Evolutionary conservation across 2,888 invertebrate genomes (phyloP).

Genomic region (Rhagonycha fulva): DNA sequence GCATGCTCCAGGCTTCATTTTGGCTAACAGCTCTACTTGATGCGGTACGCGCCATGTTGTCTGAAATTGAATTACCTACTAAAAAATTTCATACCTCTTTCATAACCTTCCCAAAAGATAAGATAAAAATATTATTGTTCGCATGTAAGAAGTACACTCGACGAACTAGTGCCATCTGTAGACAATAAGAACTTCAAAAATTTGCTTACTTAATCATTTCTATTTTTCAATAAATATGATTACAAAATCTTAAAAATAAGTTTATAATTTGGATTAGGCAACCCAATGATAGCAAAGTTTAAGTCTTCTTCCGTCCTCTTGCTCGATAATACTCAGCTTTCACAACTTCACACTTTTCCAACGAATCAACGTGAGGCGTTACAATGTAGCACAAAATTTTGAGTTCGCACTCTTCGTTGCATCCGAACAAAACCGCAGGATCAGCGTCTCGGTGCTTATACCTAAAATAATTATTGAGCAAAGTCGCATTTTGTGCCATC

Average conservation of each 20-base stretch:
- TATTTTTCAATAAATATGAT: too few species aligned
- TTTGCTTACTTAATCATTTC: too few species aligned
- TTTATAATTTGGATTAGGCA: too few species aligned
- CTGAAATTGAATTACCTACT: neutral
- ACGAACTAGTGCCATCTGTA: too few species aligned
- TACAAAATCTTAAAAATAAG: too few species aligned
- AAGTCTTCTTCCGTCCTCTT: neutral
- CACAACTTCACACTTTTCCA: neutral
- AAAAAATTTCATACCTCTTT: neutral
- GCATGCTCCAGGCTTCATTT: neutral
- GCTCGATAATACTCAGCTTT: neutral
- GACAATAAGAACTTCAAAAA: too few species aligned
- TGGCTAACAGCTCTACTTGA: neutral
- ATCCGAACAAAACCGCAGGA: slow-evolving; percentile 26
- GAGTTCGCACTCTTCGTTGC: slow-evolving; percentile 30
- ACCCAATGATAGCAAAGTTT: neutral
- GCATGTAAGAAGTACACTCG: too few species aligned
- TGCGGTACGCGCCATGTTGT: neutral
- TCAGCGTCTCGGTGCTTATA: slow-evolving; percentile 27
- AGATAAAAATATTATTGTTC: neutral
- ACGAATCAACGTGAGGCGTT: slow-evolving; percentile 36
- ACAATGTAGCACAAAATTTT: slow-evolving; percentile 58
- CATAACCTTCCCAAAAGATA: neutral
- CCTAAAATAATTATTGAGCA: slow-evolving; percentile 48
- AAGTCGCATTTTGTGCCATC: slow-evolving; percentile 48